Evolutionary conservation across 2,797 vertebrate species (phyloP), one percentile per base, ranked within the genome.

Genomic region (Amniataba percoides): DNA sequence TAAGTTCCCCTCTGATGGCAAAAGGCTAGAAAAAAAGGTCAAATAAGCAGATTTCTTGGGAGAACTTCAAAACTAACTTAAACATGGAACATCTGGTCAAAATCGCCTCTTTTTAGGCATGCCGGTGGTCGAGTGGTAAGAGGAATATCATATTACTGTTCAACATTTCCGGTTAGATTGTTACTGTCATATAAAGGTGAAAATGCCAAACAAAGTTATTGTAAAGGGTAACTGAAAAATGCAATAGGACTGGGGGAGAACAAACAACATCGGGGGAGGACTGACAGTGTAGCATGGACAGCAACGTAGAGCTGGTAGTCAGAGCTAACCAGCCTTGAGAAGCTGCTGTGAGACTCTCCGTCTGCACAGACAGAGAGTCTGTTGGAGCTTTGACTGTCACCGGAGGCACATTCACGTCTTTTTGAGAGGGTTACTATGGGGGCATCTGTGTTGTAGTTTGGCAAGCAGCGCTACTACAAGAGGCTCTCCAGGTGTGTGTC

Each of bases 21-120:
- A 16, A 73, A 66, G 66, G 48, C 74, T 36, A 36, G 61, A 62
- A 67, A 81, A 81, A 78, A 18, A 12, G 70, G 64, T 65, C 55
- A 58, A 70, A 71, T 43, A 25, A 74, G 56, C 27, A 10, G 36
- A 81, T 51, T 69, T 62, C 25, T 61, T 15, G 3, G 43, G n/a
- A 48, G 23, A 59, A 12, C 52, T 68, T 69, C 23, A 61, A 75
- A 66, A 49, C 16, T 36, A 45, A 31, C 9, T 46, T n/a, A 10
- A 65, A 48, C 77, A 48, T 36, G 39, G 5, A 43, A 16, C 56
- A 66, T 51, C 65, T 82, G 71, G 55, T 77, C 71, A 14, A 64
- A 67, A 55, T 3, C 0, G 2, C 14, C 48, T 58, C n/a, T 48
- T 42, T 40, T 2, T 0, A 58, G 45, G 46, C 36, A 18, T 46